These are phyloP conservation scores for Euphonia xanthogaster DNA, from an alignment of 2,797 vertebrate genomes.

Conservation along the genomic window DNA sequence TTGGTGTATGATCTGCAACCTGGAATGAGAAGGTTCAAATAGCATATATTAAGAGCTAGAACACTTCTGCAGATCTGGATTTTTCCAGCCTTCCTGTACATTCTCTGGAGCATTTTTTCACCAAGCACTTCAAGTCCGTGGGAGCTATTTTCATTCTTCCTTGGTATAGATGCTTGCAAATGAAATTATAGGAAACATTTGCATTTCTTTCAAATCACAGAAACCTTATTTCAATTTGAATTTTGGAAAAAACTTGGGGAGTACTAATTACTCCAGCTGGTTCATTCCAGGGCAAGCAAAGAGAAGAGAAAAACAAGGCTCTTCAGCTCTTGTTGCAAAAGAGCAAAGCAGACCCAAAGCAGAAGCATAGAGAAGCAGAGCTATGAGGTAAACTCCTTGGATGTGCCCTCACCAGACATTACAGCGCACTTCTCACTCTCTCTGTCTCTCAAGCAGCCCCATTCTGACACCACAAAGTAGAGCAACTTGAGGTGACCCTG, in stretches of 20 bases:
- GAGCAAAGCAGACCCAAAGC: not conserved
- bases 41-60: not conserved
- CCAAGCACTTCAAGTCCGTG: not conserved
- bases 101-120: not conserved
- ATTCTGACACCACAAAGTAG: not conserved
- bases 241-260: slow-evolving; percentile 6
- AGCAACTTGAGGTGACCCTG: not conserved
- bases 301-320: not conserved
- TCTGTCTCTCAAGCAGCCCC: not conserved
- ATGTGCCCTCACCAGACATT: not conserved
- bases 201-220: not conserved
- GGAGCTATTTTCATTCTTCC: not conserved
- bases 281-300: not conserved
- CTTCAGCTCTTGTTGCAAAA: not conserved
- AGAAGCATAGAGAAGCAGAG: not conserved
- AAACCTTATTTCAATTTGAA: slow-evolving; percentile 1
- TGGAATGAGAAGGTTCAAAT: not conserved
- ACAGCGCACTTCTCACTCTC: fast-evolving
- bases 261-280: not conserved
- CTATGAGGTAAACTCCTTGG: not conserved
- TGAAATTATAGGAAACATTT: not conserved
- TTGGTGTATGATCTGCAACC: not conserved
- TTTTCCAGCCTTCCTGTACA: not conserved
- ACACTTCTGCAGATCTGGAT: not conserved
- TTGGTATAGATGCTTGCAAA: not conserved